A percentile compares a stretch with the other conserved stretches of the same genome.
Conservation (phyloP, 2,888 invertebrate species). For the Stenodema calcarata region DNA sequence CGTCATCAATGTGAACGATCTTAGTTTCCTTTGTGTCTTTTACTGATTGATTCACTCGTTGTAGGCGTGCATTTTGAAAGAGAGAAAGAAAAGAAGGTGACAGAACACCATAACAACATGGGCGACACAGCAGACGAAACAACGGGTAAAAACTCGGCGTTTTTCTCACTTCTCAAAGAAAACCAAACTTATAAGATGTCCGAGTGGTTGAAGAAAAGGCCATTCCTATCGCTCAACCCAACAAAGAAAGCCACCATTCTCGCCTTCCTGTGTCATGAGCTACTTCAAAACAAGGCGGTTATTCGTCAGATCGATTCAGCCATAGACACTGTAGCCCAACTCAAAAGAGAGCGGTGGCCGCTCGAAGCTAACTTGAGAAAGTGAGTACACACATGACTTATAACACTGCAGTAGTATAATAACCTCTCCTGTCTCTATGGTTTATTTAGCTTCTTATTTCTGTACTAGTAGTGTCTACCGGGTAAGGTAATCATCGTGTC, state of each 20-base stretch:
- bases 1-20: too few relatives aligned
- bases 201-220: constrained; percentile 79
- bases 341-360: constrained; percentile 89
- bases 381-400: constrained; percentile 71
- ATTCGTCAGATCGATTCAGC: constrained; percentile 87
- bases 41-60: not conserved
- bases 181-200: constrained; percentile 82
- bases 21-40: too few relatives aligned
- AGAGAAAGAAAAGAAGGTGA: constrained; percentile 79
- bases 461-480: too few relatives aligned
- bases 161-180: constrained; percentile 77
- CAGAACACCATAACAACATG: constrained; percentile 73
- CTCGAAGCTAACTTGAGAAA: constrained; percentile 92
- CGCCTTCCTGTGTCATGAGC: constrained; percentile 91
- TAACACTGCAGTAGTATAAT: too few relatives aligned
- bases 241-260: constrained; percentile 87
- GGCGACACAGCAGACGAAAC: constrained; percentile 71
- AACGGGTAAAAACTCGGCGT: constrained; percentile 78
- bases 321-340: constrained; percentile 83
- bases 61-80: constrained; percentile 78
- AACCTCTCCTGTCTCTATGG: too few relatives aligned
- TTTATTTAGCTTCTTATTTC: too few relatives aligned
- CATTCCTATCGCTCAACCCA: constrained; percentile 84
- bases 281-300: constrained; percentile 90
- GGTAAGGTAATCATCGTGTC: too few relatives aligned